Evolutionary conservation across 2,113 vertebrate species (phyloP).

Genomic region (Siphamia tubifer): DNA sequence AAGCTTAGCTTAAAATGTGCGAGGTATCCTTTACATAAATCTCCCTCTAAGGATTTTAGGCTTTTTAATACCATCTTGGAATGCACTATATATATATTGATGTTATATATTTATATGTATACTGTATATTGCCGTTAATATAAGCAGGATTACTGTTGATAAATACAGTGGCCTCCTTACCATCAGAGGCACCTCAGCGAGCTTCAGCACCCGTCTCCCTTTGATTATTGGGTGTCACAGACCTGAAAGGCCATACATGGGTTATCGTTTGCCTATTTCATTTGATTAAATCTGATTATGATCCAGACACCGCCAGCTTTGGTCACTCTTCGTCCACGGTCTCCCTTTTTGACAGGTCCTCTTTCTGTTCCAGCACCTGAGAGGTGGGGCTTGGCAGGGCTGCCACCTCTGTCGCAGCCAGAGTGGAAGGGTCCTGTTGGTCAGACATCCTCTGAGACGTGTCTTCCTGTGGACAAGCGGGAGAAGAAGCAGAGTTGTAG

Average conservation of each 20-base stretch:
- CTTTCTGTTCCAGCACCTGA: constrained; percentile 73
- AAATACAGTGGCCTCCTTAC: constrained; percentile 79
- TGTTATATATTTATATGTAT: constrained; percentile 68
- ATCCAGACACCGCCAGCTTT: constrained; percentile 20
- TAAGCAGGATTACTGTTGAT: constrained; percentile 83
- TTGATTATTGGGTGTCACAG: constrained; percentile 37
- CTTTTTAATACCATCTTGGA: constrained; percentile 79
- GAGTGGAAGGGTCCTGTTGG: constrained; percentile 64
- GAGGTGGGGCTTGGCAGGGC: constrained; percentile 68
- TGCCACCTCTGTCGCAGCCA: constrained; percentile 62
- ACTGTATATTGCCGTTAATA: constrained; percentile 82
- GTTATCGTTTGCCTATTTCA: constrained; percentile 48
- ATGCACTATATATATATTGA: constrained; percentile 82
- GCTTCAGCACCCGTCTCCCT: constrained; percentile 47
- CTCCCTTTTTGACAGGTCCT: constrained; percentile 78
- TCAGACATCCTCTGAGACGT: constrained; percentile 74
- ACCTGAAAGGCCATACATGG: constrained; percentile 31
- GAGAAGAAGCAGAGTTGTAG: no score
- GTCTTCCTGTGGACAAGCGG: constrained; percentile 76
- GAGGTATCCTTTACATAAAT: constrained; percentile 73
- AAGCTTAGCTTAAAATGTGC: constrained; percentile 67
- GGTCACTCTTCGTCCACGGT: constrained; percentile 80
- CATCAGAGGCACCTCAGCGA: constrained; percentile 71
- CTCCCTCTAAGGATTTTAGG: constrained; percentile 68
- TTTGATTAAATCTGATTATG: constrained; percentile 37